Evolutionary conservation across 2,888 invertebrate species (phyloP).

Genomic region (Coecobrya sp.): DNA sequence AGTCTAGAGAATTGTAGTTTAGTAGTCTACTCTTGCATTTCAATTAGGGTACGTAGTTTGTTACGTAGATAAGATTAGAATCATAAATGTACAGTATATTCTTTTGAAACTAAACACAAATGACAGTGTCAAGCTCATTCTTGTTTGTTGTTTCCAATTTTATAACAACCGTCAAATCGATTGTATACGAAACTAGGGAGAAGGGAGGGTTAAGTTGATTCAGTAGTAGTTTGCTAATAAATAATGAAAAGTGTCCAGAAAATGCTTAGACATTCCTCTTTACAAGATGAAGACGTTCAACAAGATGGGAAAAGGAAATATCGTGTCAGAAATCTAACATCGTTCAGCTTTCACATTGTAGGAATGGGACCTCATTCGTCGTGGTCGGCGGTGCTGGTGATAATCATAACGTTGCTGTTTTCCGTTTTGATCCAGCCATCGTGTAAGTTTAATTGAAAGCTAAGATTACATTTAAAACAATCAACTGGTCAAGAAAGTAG

Average conservation of each 20-base stretch:
- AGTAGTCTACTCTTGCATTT: background rate
- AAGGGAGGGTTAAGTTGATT: slow-evolving; percentile 9
- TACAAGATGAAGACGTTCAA: slow-evolving; percentile 53
- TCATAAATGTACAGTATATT: background rate
- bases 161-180: background rate
- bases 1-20: too few relatives aligned
- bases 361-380: background rate
- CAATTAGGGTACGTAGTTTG: background rate
- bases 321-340: background rate
- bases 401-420: background rate
- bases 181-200: slow-evolving; percentile 19
- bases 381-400: slow-evolving; percentile 1
- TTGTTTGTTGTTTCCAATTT: slow-evolving; percentile 18
- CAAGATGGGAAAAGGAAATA: slow-evolving; percentile 28
- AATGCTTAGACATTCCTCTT: slow-evolving; percentile 75
- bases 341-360: background rate
- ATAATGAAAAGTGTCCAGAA: slow-evolving; percentile 37
- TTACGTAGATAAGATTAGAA: slow-evolving; percentile 2
- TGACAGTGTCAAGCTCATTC: slow-evolving; percentile 54
- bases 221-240: slow-evolving; percentile 11
- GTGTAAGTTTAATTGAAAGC: slow-evolving; percentile 34
- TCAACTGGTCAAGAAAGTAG: background rate
- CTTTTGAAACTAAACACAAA: slow-evolving; percentile 30
- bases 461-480: background rate
- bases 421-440: background rate